A percentile compares a stretch with the other conserved stretches of the same genome.
Conservation (phyloP, 2,113 vertebrate species). For the Tragelaphus imberbis region DNA sequence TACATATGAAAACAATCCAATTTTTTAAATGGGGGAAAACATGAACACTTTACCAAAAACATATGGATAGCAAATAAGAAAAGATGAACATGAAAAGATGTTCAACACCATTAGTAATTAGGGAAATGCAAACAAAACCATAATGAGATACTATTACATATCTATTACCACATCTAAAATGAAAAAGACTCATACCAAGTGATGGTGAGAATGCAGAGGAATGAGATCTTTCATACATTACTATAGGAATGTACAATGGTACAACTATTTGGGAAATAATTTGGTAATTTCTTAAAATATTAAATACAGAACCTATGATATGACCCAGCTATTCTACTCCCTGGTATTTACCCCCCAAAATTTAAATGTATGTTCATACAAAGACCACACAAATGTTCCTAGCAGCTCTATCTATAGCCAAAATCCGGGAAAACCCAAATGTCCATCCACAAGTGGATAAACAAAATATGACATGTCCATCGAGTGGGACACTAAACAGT, state of each 20-base stretch:
- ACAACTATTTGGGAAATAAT: not conserved
- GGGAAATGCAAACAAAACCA: not conserved
- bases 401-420: not conserved
- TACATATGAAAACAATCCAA: not conserved
- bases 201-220: not conserved
- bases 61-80: not conserved
- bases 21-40: not conserved
- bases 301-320: not conserved
- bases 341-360: not conserved
- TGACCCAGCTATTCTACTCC: not conserved
- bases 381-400: not conserved
- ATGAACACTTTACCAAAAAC: not conserved
- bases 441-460: not conserved
- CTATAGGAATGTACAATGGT: not conserved
- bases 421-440: not conserved
- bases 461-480: not conserved
- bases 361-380: not conserved
- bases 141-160: not conserved
- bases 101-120: not conserved
- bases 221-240: not conserved
- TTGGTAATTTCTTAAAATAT: not conserved
- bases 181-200: constrained; percentile 6
- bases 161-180: not conserved
- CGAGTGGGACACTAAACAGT: not conserved
- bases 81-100: not conserved